Base-by-base conservation (phyloP, 2,113 vertebrate species). In the Mobula birostris region DNA sequence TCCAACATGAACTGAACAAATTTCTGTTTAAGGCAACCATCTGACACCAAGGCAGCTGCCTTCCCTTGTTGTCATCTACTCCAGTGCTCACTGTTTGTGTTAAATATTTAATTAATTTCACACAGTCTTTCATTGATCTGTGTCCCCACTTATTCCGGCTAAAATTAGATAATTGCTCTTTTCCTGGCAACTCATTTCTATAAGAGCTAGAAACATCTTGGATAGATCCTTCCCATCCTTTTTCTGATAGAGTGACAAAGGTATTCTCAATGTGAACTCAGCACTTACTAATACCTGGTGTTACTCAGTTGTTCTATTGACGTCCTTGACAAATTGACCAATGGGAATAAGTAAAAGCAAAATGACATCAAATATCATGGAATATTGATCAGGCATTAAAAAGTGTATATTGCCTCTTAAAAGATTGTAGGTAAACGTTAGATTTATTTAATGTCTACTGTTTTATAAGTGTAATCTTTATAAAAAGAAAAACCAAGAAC, bases 261-360 rank as follows among this genome's bases (percentile, higher is more conserved):
- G 29, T 5, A 36, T 76, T 58, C 24, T 12, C 48, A 85, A 85
- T 58, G 48, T 85, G 11, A 48, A 27, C 7, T 29, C 7, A 27
- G 82, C 82, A 58, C 0, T 27, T 58, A 8, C 40, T 61, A 48
- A 58, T 27, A 82, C 15, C 19, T 82, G 14, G 80, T 83, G 40
- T 83, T 56, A 24, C 19, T 83, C 40, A 83, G 17, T 27, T 61
- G 36, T 61, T 85, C 56, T 27, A 29, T 61, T 29, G 48, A 21
- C n/a, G 21, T 85, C 56, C 80, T 48, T 85, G 82, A 85, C 82
- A 85, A 85, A 58, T 61, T 58, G 48, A 85, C n/a, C 48, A 85
- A 85, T 56, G 19, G 19, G 12, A 85, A 85, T 61, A 12, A 29
- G 24, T 36, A 56, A 36, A 24, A 24, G 80, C 21, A 58, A 27